A percentile compares a stretch with the other conserved stretches of the same genome.
Conservation (phyloP, 2,888 invertebrate species). For the Thymelicus sylvestris region DNA sequence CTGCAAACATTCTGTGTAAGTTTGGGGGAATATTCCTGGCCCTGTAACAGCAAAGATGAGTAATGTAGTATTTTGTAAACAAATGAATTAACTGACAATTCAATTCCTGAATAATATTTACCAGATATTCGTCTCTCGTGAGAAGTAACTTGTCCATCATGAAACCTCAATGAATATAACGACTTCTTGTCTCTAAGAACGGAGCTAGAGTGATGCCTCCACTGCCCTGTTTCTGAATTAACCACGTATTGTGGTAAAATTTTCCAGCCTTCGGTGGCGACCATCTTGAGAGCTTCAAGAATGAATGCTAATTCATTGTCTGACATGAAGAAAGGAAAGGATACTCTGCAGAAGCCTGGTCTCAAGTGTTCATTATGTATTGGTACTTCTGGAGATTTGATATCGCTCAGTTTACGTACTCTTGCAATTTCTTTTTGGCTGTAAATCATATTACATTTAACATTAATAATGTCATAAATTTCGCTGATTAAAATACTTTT, state of each 20-base stretch:
- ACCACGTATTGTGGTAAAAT: conserved; percentile 94
- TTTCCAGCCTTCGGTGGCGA: conserved; percentile 95
- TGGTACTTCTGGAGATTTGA: conserved; percentile 73
- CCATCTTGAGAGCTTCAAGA: conserved; percentile 93
- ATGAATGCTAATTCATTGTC: conserved; percentile 92
- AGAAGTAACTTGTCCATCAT: conserved; percentile 90
- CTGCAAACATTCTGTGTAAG: conserved; percentile 90
- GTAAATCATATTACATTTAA: conserved; percentile 46
- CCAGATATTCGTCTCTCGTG: conserved; percentile 89
- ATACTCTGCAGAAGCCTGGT: conserved; percentile 94
- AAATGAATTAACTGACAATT: too few relatives aligned
- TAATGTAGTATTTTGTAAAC: too few relatives aligned
- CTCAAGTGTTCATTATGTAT: conserved; percentile 88
- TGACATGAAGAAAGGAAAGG: conserved; percentile 93
- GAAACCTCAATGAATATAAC: conserved; percentile 90
- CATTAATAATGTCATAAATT: too few relatives aligned
- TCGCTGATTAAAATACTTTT: too few relatives aligned
- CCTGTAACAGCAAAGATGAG: conserved; percentile 66
- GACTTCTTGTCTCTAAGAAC: conserved; percentile 93
- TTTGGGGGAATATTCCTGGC: conserved; percentile 89
- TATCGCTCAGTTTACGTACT: conserved; percentile 71
- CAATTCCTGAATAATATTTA: conserved; percentile 47
- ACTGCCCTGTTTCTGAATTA: conserved; percentile 95
- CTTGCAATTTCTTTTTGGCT: conserved; percentile 78
- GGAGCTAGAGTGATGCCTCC: conserved; percentile 93